Conservation (phyloP, 2,113 vertebrate species). For the Entomyzon cyanotis region DNA sequence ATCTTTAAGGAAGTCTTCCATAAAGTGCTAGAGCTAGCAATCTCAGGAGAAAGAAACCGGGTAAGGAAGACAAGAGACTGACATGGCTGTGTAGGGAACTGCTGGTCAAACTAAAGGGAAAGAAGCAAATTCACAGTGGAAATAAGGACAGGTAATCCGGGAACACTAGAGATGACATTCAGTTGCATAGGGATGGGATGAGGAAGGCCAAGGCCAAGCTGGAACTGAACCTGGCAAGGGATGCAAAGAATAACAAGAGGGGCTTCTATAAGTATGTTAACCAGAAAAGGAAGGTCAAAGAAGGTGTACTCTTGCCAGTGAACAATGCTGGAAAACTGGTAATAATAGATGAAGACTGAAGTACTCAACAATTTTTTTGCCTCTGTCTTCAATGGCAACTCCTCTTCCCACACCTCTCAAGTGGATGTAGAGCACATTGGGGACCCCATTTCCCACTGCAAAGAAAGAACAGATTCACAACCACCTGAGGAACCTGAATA, state of each 20-base stretch:
- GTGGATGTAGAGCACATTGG: not conserved
- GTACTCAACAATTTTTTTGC: not conserved
- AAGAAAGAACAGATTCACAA: not conserved
- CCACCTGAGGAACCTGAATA: not conserved
- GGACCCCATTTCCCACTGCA: not conserved
- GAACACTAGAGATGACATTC: not conserved
- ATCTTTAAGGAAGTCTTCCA: not conserved
- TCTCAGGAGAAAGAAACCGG: not conserved
- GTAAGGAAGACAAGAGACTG: not conserved
- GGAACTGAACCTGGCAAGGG: not conserved
- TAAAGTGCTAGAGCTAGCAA: not conserved
- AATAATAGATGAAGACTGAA: not conserved
- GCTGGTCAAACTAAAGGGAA: not conserved
- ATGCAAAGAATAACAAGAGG: not conserved
- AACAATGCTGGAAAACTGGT: not conserved
- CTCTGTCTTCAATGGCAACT: not conserved
- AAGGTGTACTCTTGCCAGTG: not conserved
- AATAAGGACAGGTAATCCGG: not conserved
- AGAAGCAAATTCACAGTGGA: not conserved
- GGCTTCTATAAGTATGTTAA: not conserved
- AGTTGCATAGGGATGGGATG: fast-evolving
- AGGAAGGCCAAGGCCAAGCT: not conserved
- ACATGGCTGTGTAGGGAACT: not conserved
- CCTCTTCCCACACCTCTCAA: not conserved
- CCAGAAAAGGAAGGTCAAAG: not conserved